These are phyloP conservation scores for Ciconia maguari DNA, from an alignment of 2,113 vertebrate species.

Conservation along the genomic window DNA sequence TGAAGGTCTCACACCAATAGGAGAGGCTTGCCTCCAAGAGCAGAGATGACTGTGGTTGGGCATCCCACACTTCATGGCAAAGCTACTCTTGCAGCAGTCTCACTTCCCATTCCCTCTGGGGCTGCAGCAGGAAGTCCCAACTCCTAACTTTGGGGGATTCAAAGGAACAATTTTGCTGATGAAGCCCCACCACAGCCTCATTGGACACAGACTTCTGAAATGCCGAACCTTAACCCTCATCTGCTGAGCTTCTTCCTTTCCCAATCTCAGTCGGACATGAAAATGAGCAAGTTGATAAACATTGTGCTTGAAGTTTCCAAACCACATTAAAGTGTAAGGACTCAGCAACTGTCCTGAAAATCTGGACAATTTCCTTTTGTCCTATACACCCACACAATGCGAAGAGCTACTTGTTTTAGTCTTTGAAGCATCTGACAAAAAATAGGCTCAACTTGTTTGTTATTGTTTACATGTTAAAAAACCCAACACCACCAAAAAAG, in stretches of 20 bases:
- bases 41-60: background rate
- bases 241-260: slow-evolving; percentile 60
- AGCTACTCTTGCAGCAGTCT: slow-evolving; percentile 23
- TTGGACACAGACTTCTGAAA: background rate
- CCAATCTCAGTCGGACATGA: background rate
- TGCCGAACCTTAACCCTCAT: background rate
- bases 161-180: slow-evolving; percentile 51
- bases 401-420: background rate
- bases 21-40: background rate
- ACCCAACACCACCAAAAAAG: background rate
- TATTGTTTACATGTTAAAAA: background rate
- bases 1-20: background rate
- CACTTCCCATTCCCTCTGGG: slow-evolving; percentile 3
- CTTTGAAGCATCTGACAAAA: slow-evolving; percentile 2
- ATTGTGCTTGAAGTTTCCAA: slow-evolving; percentile 25
- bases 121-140: slow-evolving; percentile 42
- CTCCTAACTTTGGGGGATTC: background rate
- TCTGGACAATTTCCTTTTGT: slow-evolving; percentile 16
- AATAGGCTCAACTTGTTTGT: background rate
- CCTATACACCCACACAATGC: background rate
- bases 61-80: background rate
- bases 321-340: slow-evolving; percentile 16
- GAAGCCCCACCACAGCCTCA: background rate
- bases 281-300: slow-evolving; percentile 29
- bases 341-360: slow-evolving; percentile 38